These are phyloP conservation scores for Flexamia atlantica DNA, from an alignment of 2,888 invertebrate genomes.

Conservation along the genomic window DNA sequence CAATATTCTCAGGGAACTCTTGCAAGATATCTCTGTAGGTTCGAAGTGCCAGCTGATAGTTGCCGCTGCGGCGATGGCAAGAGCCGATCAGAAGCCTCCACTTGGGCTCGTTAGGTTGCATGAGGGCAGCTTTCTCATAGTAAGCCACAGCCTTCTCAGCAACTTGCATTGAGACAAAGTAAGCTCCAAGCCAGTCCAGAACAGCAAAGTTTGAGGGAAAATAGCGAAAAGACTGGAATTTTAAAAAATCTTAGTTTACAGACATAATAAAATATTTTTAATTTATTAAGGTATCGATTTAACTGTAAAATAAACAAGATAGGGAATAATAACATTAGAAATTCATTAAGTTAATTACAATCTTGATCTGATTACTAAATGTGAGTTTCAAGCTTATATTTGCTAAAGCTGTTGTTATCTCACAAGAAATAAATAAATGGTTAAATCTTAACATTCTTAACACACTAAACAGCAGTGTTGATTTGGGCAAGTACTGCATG, in stretches of 20 bases:
- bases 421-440: too few species aligned
- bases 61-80: conserved; percentile 89
- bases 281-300: too few species aligned
- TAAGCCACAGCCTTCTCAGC: conserved; percentile 91
- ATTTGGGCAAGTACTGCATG: too few species aligned
- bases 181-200: conserved; percentile 93
- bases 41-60: conserved; percentile 89
- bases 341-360: too few species aligned
- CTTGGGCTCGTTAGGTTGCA: conserved; percentile 89
- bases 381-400: too few species aligned
- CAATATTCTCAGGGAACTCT: conserved; percentile 96
- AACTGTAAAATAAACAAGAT: too few species aligned
- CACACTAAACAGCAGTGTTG: too few species aligned
- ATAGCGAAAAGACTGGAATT: conserved; percentile 81
- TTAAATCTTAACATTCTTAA: too few species aligned
- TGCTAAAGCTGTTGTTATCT: too few species aligned
- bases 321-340: too few species aligned
- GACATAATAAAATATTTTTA: too few species aligned
- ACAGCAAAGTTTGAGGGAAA: conserved; percentile 86
- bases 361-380: too few species aligned
- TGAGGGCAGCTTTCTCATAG: conserved; percentile 87
- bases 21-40: conserved; percentile 92
- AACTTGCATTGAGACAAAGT: conserved; percentile 92
- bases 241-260: not conserved
- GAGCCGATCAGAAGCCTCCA: conserved; percentile 93